These are phyloP conservation scores for Penaeus indicus DNA, from an alignment of 1,140 invertebrate genomes.

Conservation along the genomic window DNA sequence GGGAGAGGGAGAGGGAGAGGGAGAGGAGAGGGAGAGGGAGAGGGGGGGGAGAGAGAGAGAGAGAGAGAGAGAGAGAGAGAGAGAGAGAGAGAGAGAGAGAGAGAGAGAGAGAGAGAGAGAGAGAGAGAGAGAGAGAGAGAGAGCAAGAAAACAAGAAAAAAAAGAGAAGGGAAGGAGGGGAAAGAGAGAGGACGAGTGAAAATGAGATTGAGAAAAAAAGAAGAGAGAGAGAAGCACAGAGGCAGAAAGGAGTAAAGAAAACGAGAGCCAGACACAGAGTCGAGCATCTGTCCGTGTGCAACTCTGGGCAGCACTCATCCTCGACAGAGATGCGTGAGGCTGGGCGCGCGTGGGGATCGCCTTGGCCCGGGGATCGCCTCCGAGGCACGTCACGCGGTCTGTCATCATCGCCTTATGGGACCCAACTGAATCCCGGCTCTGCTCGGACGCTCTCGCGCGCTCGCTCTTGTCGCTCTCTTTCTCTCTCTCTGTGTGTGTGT, in stretches of 20 bases:
- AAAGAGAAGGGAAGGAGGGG: constrained; percentile 35
- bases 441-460: too few relatives aligned
- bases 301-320: too few relatives aligned
- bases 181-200: constrained; percentile 34
- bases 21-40: background rate
- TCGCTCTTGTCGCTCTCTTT: too few relatives aligned
- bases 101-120: constrained; percentile 43
- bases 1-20: background rate
- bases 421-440: too few relatives aligned
- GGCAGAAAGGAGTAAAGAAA: background rate
- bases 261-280: background rate
- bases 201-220: constrained; percentile 23
- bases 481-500: too few relatives aligned
- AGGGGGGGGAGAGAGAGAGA: background rate
- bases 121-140: constrained; percentile 34
- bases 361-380: too few relatives aligned
- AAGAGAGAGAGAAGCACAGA: constrained; percentile 29
- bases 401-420: too few relatives aligned
- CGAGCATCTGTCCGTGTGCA: too few relatives aligned
- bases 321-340: too few relatives aligned
- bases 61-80: background rate
- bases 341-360: too few relatives aligned
- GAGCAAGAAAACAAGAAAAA: constrained; percentile 15
- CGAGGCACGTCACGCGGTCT: too few relatives aligned
- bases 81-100: constrained; percentile 44